Base-by-base conservation (phyloP, 2,113 vertebrate genomes). In the Candoia aspera region DNA sequence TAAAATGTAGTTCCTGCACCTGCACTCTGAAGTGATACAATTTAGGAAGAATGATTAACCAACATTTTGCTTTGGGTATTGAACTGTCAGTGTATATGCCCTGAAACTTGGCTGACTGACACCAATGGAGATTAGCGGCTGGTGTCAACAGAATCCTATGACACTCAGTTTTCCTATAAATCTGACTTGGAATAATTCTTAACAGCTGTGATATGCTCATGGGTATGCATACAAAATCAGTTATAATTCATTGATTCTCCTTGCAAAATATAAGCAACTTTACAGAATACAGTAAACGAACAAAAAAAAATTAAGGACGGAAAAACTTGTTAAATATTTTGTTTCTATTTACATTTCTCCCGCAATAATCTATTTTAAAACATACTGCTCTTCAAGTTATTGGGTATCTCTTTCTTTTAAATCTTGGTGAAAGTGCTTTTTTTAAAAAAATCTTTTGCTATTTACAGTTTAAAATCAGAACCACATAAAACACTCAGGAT, bases 361-460 rank as follows among this genome's bases (percentile, higher is more conserved):
- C 98, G 97, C 98, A 58, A 97, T 97, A 95, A 97, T 96, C 96
- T 93, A 95, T 96, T 96, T 96, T 97, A 96, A 98, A 98, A 97
- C 95, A 95, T 96, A 97, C 96, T 96, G 97, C 98, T 98, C 87
- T 98, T 98, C 98, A 98, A 98, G 98, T 98, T 98, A 97, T 96
- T 96, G 97, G 89, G 92, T 96, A 97, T 87, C 84, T 96, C 96
- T 97, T 95, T 97, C 97, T 96, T 98, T 98, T 98, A 98, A 99
- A 99, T 98, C 98, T 99, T 98, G 98, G 98, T 99, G 98, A 99
- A 99, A 99, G 99, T 99, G 99, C 99, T 99, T 98, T 98, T 97
- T 97, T 87, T n/a, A 98, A 99, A 99, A 99, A 98, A 98, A 98
- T 98, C 97, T 98, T 98, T 97, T 97, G 97, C 97, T 99, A 99